Conservation (phyloP, 37 sponge, comb jelly and placozoan genomes). For the Ephydatia muelleri region DNA sequence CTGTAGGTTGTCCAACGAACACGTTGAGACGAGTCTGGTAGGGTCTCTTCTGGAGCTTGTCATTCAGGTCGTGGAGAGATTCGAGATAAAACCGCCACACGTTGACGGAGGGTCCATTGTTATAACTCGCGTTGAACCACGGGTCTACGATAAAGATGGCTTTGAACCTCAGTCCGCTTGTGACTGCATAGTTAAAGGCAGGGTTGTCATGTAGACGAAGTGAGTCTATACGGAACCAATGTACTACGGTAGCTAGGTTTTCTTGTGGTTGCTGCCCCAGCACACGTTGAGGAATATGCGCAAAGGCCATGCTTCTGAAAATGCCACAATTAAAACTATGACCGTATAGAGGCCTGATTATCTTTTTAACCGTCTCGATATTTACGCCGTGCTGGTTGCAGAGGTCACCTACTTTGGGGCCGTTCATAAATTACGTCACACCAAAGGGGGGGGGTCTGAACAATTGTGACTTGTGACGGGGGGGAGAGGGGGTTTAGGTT, state of each 20-base stretch:
- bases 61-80: constrained; percentile 71
- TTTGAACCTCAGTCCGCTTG: constrained; percentile 21
- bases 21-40: constrained; percentile 60
- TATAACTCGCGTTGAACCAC: constrained; percentile 48
- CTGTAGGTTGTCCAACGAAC: constrained; percentile 43
- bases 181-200: constrained; percentile 65
- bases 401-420: no score
- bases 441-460: no score
- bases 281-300: not conserved
- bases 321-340: no score
- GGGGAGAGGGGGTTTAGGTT: no score
- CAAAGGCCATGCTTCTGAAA: no score
- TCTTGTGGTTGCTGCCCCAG: no score
- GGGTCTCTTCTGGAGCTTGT: constrained; percentile 56
- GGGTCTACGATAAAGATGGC: constrained; percentile 62
- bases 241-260: constrained; percentile 47
- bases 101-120: constrained; percentile 45
- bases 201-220: constrained; percentile 85
- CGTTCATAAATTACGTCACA: no score
- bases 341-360: no score
- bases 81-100: constrained; percentile 74
- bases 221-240: constrained; percentile 71
- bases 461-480: no score
- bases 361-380: no score
- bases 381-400: no score